phyloP scores from a whole-genome alignment of 2,888 invertebrate genomes.

The Heliconius cydno region DNA sequence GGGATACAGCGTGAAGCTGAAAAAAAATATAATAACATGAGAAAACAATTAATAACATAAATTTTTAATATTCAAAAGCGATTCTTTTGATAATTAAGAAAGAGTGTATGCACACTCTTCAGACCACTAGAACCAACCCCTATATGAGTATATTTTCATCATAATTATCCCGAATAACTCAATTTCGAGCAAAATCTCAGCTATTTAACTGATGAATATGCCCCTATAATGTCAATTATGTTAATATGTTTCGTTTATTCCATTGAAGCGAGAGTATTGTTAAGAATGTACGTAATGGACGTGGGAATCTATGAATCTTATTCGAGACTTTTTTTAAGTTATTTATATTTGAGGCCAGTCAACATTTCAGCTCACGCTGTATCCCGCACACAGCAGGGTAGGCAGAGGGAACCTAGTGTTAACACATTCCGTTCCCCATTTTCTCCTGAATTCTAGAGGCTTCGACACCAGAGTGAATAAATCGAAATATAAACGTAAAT shows the following conservation, averaged over 20 bases:
- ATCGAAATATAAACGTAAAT: no score
- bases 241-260: slow-evolving; percentile 37
- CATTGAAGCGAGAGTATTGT: slow-evolving; percentile 34
- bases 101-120: background rate
- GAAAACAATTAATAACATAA: background rate
- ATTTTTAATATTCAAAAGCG: background rate
- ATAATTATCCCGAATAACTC: slow-evolving; percentile 30
- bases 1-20: no score
- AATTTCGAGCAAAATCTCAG: slow-evolving; percentile 35
- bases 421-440: no score
- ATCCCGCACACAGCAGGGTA: no score
- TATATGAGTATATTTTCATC: background rate
- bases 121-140: slow-evolving; percentile 9
- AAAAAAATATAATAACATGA: no score
- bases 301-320: slow-evolving; percentile 17
- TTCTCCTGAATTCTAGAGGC: no score
- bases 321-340: background rate
- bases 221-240: slow-evolving; percentile 42
- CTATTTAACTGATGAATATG: slow-evolving; percentile 39
- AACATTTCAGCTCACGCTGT: no score
- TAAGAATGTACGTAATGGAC: slow-evolving; percentile 22
- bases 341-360: no score
- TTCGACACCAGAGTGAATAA: no score
- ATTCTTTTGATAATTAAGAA: background rate
- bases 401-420: no score